A percentile compares a stretch with the other conserved stretches of the same genome.
phyloP scores from a whole-genome alignment of 2,113 vertebrate species.

The Calyptomena viridis region DNA sequence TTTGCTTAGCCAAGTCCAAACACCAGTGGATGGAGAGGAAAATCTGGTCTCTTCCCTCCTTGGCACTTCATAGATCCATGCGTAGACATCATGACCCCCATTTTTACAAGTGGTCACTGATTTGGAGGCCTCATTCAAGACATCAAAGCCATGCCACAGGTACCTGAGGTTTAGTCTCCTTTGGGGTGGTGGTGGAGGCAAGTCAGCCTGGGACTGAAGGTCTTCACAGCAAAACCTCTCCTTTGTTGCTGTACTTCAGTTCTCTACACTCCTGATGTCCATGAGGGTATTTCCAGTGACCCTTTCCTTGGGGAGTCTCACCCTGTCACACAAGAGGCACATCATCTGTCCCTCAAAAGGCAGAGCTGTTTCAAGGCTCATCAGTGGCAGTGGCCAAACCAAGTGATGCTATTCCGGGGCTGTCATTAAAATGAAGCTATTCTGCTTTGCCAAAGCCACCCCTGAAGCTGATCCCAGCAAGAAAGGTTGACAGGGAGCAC shows the following conservation, averaged over 20 bases:
- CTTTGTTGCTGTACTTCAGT: background rate
- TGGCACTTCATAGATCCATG: background rate
- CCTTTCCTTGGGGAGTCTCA: background rate
- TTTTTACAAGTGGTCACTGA: background rate
- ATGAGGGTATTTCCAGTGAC: background rate
- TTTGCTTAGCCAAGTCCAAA: background rate
- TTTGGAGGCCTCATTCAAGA: background rate
- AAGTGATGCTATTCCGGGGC: background rate
- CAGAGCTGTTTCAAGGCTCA: background rate
- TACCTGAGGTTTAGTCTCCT: background rate
- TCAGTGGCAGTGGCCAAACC: background rate
- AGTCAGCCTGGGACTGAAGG: background rate
- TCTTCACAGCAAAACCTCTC: background rate
- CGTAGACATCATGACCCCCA: accelerated
- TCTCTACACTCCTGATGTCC: background rate
- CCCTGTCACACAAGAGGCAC: background rate
- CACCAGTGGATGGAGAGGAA: background rate
- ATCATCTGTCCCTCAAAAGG: background rate
- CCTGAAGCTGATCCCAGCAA: background rate
- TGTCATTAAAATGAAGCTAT: background rate
- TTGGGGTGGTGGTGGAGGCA: background rate
- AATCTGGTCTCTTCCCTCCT: background rate
- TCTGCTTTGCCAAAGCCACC: background rate
- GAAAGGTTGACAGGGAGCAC: constrained; percentile 38
- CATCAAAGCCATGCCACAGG: accelerated